Base-by-base conservation (phyloP, 2,888 invertebrate species). In the Ischnus inquisitorius region DNA sequence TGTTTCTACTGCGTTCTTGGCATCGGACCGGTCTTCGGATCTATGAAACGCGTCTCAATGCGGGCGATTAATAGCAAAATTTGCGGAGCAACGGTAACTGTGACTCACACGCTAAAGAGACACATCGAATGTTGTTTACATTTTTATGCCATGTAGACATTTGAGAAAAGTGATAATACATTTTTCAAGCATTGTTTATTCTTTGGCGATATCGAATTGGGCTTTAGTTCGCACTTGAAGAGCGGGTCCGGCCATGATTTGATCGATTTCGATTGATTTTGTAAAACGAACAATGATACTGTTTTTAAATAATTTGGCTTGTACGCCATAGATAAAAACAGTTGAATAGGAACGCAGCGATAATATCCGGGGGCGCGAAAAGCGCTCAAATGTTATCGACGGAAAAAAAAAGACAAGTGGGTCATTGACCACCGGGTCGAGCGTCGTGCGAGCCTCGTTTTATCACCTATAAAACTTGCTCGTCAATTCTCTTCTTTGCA, bases 1-100 rank as follows among this genome's bases (percentile, higher is more conserved):
- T 71, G 48, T 71, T 76, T 83, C 54, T 83, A 79, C 74, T 83
- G 65, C 83, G 79, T 79, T 79, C 71, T 83, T 83, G 83, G 83
- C 83, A 76, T 54, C 67, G 22, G 1, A 34, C 3, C 12, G n/a
- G 6, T 43, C 80, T 46, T 34, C 10, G 22, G 22, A 41, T 79
- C 51, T 64, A 64, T 69, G 22, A 51, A 41, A 46, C 25, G 68
- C 34, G 25, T n/a, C 77, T 74, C 67, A 43, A 69, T 74, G 68
- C 43, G 43, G 68, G 39, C 16, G 64, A n/a, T 69, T 51, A 72
- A 68, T 43, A 78, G 67, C 46, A 19, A 71, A 64, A 79, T 39
- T 14, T 34, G 22, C 57, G 14, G 60, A 39, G 46, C 48, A 28
- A 19, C 54, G 51, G 6, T 16, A 22, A 8, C 46, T 28, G 28